Evolutionary conservation across 2,888 invertebrate genomes (phyloP), one percentile per base, ranked within the genome.

Genomic region (Monochamus alternatus): DNA sequence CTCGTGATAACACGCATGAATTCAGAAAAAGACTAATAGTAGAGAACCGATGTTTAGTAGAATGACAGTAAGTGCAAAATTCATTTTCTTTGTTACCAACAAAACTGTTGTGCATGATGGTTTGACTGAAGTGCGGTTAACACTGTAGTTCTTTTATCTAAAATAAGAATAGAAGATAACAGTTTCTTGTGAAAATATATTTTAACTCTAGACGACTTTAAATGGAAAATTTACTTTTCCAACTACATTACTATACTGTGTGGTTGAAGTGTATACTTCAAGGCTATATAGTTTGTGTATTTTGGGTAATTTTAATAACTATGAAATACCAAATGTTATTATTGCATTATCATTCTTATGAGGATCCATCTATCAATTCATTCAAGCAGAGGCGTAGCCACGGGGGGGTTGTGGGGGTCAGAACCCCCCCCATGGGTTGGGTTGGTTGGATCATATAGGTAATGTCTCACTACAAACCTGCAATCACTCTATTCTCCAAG

Each of bases 61-160:
- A 65, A 51, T n/a, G 8, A 3, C 32, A 52, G 38, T 12, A 66
- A 31, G 55, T n/a, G 12, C 8, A 55, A 66, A 22, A n/a, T 52
- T 66, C 55, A 30, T 52, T 66, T 22, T 38, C 9, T 14, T 47
- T 55, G 4, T 32, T 32, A 8, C 38, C 52, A 66, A 31, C 52
- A 51, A 14, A 12, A 52, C 22, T 22, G 22, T 22, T 22, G n/a
- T 31, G 8, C 22, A 55, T 55, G n/a, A 66, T 38, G 66, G 66
- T 31, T 66, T 66, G 55, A 32, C 32, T 66, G 32, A 9, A 52
- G 55, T 38, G 38, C 0, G 55, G 9, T 52, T 66, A 47, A 44
- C n/a, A 52, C 30, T 22, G 51, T 10, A 43, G n/a, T 52, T 51
- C 52, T 66, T 66, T 52, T 66, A 30, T 32, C 52, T 30, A 30